A percentile compares a stretch with the other conserved stretches of the same genome.
phyloP scores from a whole-genome alignment of 2,797 vertebrate species.

The Poeciliopsis gracilis region DNA sequence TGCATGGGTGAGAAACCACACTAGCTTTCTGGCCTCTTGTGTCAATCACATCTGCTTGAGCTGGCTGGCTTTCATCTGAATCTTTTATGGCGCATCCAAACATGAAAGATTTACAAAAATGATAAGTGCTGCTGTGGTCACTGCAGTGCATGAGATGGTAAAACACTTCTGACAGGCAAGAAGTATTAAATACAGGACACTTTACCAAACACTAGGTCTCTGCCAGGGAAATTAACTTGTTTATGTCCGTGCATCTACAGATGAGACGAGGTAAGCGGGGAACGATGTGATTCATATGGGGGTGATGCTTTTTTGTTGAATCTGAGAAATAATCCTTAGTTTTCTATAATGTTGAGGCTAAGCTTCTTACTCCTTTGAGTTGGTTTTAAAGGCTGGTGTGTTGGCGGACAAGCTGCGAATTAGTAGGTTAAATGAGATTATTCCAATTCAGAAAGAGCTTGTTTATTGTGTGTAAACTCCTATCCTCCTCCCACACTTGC shows the following conservation, averaged over 20 bases:
- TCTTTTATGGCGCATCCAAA: conserved; percentile 45
- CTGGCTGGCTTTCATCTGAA: conserved; percentile 51
- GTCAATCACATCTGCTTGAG: conserved; percentile 58
- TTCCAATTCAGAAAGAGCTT: conserved; percentile 52
- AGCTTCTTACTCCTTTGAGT: conserved; percentile 27
- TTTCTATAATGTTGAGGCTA: conserved; percentile 24
- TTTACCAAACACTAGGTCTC: conserved; percentile 21
- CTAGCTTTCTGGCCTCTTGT: conserved; percentile 46
- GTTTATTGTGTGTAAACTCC: conserved; percentile 60
- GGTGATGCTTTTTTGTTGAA: conserved; percentile 23
- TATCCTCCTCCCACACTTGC: conserved; percentile 35
- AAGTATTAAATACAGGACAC: conserved; percentile 17
- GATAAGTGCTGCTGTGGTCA: conserved; percentile 38
- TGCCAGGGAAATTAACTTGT: conserved; percentile 23
- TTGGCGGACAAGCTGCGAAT: conserved; percentile 33
- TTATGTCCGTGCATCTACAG: conserved; percentile 28
- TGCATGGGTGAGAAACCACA: conserved; percentile 60
- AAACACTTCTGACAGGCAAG: conserved; percentile 48
- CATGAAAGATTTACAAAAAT: conserved; percentile 48
- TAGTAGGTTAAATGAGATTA: conserved; percentile 67
- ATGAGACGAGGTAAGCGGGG: conserved; percentile 32
- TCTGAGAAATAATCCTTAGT: conserved; percentile 21
- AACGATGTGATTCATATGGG: conserved; percentile 11
- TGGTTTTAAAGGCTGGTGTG: conserved; percentile 37
- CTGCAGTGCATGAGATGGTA: conserved; percentile 22